Evolutionary conservation across 2,888 invertebrate species (phyloP), one percentile per base, ranked within the genome.

Genomic region (Opisthograptis luteolata): DNA sequence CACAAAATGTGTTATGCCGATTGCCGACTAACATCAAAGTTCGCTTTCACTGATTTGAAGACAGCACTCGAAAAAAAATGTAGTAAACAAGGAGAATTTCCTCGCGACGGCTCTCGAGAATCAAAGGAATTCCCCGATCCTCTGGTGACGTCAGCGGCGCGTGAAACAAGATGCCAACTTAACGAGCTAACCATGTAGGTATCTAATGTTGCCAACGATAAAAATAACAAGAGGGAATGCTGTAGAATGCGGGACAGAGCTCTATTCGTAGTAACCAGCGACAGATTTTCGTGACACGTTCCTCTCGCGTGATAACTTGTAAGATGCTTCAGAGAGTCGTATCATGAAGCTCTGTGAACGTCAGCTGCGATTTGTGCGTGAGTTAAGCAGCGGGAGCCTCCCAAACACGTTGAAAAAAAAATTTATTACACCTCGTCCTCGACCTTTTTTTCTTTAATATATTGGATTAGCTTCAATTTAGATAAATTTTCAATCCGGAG

Each of bases 81-180:
- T 73, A 73, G 66, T 70, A 74, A 76, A 81, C 73, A 60, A 55
- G 75, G 71, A 72, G 69, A 64, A 67, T 67, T 66, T 70, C 67
- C 57, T 66, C 56, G 53, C 54, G 59, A 55, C 50, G 48, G 50
- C 68, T 50, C 76, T 82, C 56, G 71, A 76, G 72, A 80, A 82
- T 85, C 83, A 83, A 84, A 84, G 82, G 65, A 66, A 71, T 49
- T 70, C 73, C 76, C 70, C 71, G 75, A 76, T 67, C 68, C 75
- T 68, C 70, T 73, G 66, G 66, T 63, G 64, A 44, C 51, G 55
- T 53, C 70, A 64, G 31, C 73, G 76, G 65, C 62, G 81, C 84
- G 81, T 76, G 70, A 74, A 78, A 80, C 80, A 73, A 79, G 79
- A 76, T 72, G 74, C 72, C 73, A 68, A 69, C 72, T 63, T 82